Conservation (phyloP, 2,888 invertebrate species). For the Petrolisthes manimaculis region DNA sequence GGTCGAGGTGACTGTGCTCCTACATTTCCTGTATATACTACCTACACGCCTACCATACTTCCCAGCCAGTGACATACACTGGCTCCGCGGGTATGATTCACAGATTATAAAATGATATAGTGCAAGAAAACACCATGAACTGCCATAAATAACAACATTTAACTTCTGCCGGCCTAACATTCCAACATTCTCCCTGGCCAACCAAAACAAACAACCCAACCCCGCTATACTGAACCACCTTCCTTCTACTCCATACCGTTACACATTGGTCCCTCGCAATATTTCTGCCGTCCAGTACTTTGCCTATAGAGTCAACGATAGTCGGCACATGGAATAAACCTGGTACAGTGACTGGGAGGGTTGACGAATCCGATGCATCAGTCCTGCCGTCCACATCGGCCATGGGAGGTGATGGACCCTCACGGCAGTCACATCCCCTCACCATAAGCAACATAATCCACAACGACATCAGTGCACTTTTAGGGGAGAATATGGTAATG, state of each 20-base stretch:
- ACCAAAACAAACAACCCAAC: constrained; percentile 1
- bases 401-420: not conserved
- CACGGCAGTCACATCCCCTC: not conserved
- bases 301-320: not conserved
- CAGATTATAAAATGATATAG: not conserved
- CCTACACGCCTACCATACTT: constrained; percentile 1
- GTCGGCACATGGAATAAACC: not conserved
- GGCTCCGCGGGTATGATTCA: not conserved
- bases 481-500: not conserved
- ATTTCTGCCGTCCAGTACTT: constrained; percentile 4
- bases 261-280: not conserved
- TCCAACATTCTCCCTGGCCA: not conserved
- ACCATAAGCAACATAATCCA: not conserved
- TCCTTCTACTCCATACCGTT: not conserved
- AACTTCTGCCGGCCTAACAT: not conserved
- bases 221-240: not conserved
- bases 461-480: not conserved
- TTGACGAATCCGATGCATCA: not conserved
- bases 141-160: not conserved
- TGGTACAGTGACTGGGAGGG: not conserved
- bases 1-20: not conserved
- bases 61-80: not conserved
- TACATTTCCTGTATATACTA: not conserved
- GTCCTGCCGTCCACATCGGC: not conserved
- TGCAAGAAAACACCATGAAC: not conserved